Evolutionary conservation across 2,888 invertebrate genomes (phyloP), one percentile per base, ranked within the genome.

Genomic region (Pristionchus fissidentatus): DNA sequence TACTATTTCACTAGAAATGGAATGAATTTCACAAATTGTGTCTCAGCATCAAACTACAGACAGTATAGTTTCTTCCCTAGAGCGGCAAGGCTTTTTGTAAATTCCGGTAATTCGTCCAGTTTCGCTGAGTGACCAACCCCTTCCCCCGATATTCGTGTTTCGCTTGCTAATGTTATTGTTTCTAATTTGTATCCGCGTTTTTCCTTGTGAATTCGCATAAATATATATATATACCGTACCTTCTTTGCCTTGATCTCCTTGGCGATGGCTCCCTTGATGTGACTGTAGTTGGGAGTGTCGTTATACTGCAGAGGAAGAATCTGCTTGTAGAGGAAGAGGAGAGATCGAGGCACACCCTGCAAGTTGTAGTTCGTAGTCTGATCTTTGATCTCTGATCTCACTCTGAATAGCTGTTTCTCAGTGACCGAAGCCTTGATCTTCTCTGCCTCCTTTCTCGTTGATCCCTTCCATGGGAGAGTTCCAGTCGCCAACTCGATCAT

Each of bases 391-490:
- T n/a, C 32, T 62, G 49, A 86, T 22, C 78, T 41, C 29, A 87
- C 87, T 85, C 87, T 87, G 81, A 87, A 85, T 62, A 90, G 83
- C 26, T 79, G 57, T 3, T 57, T 81, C 43, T 90, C 90, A 13
- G 85, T 81, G 10, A 88, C 88, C 55, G 84, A 86, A 60, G 87
- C 87, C 84, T 90, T 90, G 82, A 87, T 62, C 32, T 83, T 85
- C 13, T 85, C 88, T 19, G 88, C 85, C 43, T 90, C 90, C 49
- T 87, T 86, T n/a, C 89, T 86, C 15, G 84, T 77, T 73, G 85
- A 83, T 38, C 90, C 90, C 82, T 90, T 90, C 90, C 90, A 90
- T 8, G 90, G 90, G 13, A 90, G 87, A 26, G 86, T 87, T 10
- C 86, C 85, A 3, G 90, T 90, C n/a, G 84, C 62, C 26, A 88